Base-by-base conservation (phyloP, 2,797 vertebrate genomes). In the Picus viridis region DNA sequence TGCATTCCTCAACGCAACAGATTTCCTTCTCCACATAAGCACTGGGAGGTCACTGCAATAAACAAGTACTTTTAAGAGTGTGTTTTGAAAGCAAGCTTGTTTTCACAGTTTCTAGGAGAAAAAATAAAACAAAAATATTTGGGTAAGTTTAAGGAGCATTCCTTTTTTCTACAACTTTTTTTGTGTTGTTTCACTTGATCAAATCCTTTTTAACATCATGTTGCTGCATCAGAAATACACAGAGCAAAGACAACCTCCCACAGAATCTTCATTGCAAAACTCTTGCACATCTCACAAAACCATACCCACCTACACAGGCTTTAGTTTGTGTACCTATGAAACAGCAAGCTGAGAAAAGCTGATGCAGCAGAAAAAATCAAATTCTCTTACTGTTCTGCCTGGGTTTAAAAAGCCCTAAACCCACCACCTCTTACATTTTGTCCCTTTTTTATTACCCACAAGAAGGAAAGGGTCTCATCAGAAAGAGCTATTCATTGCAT, bases 331-430 rank as follows among this genome's bases (percentile, higher is more conserved):
- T 3, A 58, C 10, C 58, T 24, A 57, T 16, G 61, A 32, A 27
- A 39, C 43, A 16, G 16, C 47, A 57, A 86, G 32, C 53, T 1
- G 1, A 29, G 41, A 65, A 63, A 74, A 72, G 43, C 10, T 56
- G 69, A 59, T 8, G 64, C 59, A 34, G 51, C 51, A 83, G 32
- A 80, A 81, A 65, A 26, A 75, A 39, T 16, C 26, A 87, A 90
- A 95, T 84, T 88, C 69, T 88, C 68, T 88, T 69, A 90, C 65
- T 62, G 24, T 10, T 54, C 79, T 34, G 73, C 69, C 62, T 51
- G 17, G 34, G 51, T 49, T 72, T 76, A 63, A 34, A 53, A 39
- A 34, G 58, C 49, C 70, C 30, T 5, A 32, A 8, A 83, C 70
- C 6, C 74, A 89, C 23, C 12, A 12, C 4, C 51, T 47, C 58